A percentile compares a stretch with the other conserved stretches of the same genome.
Evolutionary conservation across 2,797 vertebrate genomes (phyloP).

Genomic region (Rhinoraja longicauda): DNA sequence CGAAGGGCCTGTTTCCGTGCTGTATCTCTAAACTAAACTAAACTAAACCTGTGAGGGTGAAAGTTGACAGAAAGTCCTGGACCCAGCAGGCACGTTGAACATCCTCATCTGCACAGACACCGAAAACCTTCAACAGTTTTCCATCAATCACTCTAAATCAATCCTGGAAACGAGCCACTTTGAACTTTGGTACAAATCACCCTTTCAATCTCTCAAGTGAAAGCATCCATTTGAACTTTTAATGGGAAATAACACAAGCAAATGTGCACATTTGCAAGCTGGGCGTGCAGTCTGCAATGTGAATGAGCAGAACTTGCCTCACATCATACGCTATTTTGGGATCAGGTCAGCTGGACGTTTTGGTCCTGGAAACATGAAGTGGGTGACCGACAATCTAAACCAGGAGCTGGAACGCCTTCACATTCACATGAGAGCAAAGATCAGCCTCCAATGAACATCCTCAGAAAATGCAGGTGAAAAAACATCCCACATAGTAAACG

Average conservation of each 20-base stretch:
- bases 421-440: neutral
- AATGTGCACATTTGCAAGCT: neutral
- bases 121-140: neutral
- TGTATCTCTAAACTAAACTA: neutral
- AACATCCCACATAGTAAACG: neutral
- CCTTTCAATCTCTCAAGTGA: conserved; percentile 15
- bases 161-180: conserved; percentile 24
- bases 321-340: neutral
- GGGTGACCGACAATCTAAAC: neutral
- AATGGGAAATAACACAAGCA: conserved; percentile 9
- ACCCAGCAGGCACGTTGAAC: neutral
- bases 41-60: neutral
- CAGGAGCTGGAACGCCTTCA: neutral
- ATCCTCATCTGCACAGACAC: conserved; percentile 1
- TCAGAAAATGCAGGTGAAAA: neutral
- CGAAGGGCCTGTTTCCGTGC: too few species aligned
- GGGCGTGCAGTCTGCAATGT: neutral
- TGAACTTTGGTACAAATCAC: conserved; percentile 30
- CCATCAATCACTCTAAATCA: conserved; percentile 26
- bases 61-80: neutral
- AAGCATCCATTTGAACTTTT: conserved; percentile 31
- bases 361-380: neutral
- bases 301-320: neutral
- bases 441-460: neutral
- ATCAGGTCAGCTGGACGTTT: conserved; percentile 1